phyloP scores from a whole-genome alignment of 2,888 invertebrate species.

The Biston stratarius region DNA sequence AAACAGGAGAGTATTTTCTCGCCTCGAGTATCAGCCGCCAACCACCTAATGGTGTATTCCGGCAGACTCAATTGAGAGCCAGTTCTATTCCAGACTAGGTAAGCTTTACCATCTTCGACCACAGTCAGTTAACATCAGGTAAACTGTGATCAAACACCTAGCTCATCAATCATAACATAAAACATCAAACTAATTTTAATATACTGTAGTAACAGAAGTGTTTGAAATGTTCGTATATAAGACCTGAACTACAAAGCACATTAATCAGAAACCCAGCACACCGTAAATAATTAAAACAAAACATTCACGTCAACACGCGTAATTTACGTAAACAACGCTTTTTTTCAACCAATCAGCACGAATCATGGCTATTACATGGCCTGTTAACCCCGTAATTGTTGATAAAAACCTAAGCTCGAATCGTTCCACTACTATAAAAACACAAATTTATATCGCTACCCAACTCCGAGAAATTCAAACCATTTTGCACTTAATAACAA shows the following conservation, averaged over 20 bases:
- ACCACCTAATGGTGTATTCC: too few species aligned
- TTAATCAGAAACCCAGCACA: slow-evolving; percentile 24
- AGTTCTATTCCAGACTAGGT: too few species aligned
- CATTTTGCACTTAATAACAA: slow-evolving; percentile 1
- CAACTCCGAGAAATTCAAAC: neutral
- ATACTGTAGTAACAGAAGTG: too few species aligned
- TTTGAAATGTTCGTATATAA: too few species aligned
- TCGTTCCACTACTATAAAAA: slow-evolving; percentile 26
- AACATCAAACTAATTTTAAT: too few species aligned
- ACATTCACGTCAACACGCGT: slow-evolving; percentile 18
- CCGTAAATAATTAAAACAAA: slow-evolving; percentile 27
- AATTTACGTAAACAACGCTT: slow-evolving; percentile 46
- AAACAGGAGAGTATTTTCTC: too few species aligned
- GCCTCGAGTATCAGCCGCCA: too few species aligned
- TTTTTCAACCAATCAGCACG: slow-evolving; percentile 64
- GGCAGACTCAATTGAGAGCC: too few species aligned
- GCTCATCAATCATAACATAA: too few species aligned
- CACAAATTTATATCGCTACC: slow-evolving; percentile 15
- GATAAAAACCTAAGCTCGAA: slow-evolving; percentile 57
- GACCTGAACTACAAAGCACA: neutral
- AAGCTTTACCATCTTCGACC: too few species aligned
- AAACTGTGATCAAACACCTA: too few species aligned
- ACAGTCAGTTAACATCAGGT: too few species aligned
- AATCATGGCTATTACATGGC: slow-evolving; percentile 71
- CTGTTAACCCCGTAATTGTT: slow-evolving; percentile 71